A percentile compares a stretch with the other conserved stretches of the same genome.
Evolutionary conservation across 2,113 vertebrate genomes (phyloP).

Genomic region (Oncorhynchus masou): DNA sequence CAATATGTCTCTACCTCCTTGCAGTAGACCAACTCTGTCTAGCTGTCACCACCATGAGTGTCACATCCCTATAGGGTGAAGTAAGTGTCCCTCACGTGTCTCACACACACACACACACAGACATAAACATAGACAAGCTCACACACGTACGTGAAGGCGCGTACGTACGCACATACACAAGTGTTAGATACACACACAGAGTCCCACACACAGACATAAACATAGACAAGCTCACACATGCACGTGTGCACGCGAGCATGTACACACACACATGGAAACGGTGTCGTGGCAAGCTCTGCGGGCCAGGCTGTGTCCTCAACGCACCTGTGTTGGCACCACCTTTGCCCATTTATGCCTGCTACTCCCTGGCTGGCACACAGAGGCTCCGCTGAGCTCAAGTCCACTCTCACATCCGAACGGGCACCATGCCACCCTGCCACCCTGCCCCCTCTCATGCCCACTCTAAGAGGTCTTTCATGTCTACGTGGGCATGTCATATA

Average conservation of each 20-base stretch:
- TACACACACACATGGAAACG: conserved; percentile 4
- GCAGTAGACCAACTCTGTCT: neutral
- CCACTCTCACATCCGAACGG: conserved; percentile 44
- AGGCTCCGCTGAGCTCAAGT: conserved; percentile 32
- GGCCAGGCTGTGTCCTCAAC: neutral
- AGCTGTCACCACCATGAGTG: too few species aligned
- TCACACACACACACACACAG: too few species aligned
- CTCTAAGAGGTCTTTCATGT: conserved; percentile 62
- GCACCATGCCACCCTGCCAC: conserved; percentile 30
- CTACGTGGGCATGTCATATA: conserved; percentile 54
- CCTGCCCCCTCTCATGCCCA: conserved; percentile 20
- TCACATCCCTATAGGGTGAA: neutral
- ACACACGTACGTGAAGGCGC: too few species aligned
- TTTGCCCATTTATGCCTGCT: neutral
- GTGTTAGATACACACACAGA: conserved; percentile 1
- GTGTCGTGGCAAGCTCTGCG: neutral
- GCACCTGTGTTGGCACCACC: conserved; percentile 34
- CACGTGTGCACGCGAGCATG: neutral
- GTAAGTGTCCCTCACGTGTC: too few species aligned
- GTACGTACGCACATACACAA: too few species aligned
- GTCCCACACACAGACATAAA: neutral
- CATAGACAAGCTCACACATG: conserved; percentile 8
- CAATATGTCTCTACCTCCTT: conserved; percentile 15
- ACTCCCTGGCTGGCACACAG: neutral
- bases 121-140: too few species aligned